These are phyloP conservation scores for Byasa hedistus DNA, from an alignment of 2,888 invertebrate genomes.

Conservation along the genomic window DNA sequence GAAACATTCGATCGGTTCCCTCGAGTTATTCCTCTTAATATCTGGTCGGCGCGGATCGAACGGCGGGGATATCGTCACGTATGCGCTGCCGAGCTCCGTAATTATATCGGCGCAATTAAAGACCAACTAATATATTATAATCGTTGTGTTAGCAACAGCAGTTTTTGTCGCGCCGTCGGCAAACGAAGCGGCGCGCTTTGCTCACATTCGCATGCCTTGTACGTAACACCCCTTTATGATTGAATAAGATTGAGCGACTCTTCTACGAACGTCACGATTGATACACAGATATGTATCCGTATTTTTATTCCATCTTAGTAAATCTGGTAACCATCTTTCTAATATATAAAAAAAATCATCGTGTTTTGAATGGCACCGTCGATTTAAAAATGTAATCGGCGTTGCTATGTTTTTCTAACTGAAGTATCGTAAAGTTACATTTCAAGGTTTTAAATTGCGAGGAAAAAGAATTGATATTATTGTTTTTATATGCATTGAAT, in stretches of 20 bases:
- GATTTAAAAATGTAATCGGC: too few relatives aligned
- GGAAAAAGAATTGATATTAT: too few relatives aligned
- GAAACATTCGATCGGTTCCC: slow-evolving; percentile 73
- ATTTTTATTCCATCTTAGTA: slow-evolving; percentile 14
- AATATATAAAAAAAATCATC: too few relatives aligned
- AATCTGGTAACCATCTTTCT: background rate
- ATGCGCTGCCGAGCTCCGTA: slow-evolving; percentile 66
- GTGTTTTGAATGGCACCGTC: too few relatives aligned
- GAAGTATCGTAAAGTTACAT: too few relatives aligned
- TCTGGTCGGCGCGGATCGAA: slow-evolving; percentile 62
- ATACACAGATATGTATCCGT: slow-evolving; percentile 19
- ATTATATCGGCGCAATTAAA: slow-evolving; percentile 79
- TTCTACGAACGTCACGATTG: slow-evolving; percentile 41
- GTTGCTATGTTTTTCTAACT: too few relatives aligned
- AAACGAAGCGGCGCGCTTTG: slow-evolving; percentile 59
- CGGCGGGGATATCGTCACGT: slow-evolving; percentile 78
- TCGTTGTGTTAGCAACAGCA: slow-evolving; percentile 72
- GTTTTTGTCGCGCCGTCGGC: slow-evolving; percentile 67
- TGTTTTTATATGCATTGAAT: too few relatives aligned
- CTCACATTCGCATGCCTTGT: slow-evolving; percentile 56
- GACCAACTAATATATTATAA: slow-evolving; percentile 79
- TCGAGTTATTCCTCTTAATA: slow-evolving; percentile 77
- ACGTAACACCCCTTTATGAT: slow-evolving; percentile 59
- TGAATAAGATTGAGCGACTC: slow-evolving; percentile 46
- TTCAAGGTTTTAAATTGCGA: too few relatives aligned